Conservation (phyloP, 64 coral and sea anemone species). For the Actinia equina region DNA sequence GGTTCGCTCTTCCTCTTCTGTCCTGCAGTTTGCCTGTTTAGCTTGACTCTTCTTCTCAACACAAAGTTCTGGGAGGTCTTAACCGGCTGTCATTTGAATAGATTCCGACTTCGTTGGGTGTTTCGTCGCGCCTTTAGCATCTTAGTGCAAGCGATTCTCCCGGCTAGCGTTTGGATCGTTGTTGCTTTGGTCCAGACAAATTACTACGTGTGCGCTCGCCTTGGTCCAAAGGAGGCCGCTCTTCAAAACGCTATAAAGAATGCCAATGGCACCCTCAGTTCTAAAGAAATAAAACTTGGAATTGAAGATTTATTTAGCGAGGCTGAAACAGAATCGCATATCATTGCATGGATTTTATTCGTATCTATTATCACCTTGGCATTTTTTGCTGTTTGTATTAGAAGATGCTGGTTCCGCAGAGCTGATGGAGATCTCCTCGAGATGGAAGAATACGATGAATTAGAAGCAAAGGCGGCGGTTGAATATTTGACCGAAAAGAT, state of each 20-base stretch:
- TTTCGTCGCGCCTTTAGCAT: not conserved
- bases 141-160: slow-evolving; percentile 18
- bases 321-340: slow-evolving; percentile 30
- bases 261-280: slow-evolving; percentile 7
- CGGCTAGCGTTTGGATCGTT: slow-evolving; percentile 38
- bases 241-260: not conserved
- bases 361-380: slow-evolving; percentile 22
- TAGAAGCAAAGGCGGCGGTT: slow-evolving; percentile 32
- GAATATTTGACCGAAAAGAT: slow-evolving; percentile 20
- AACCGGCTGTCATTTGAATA: slow-evolving; percentile 19
- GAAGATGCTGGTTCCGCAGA: slow-evolving; percentile 38
- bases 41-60: slow-evolving; percentile 34
- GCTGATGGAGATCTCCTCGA: slow-evolving; percentile 30
- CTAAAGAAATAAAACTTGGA: slow-evolving; percentile 20
- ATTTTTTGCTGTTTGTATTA: slow-evolving; percentile 24
- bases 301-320: slow-evolving; percentile 20
- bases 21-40: slow-evolving; percentile 42
- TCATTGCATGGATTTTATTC: slow-evolving; percentile 48
- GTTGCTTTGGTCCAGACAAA: slow-evolving; percentile 31
- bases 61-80: slow-evolving; percentile 31
- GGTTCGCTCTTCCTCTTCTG: slow-evolving; percentile 37
- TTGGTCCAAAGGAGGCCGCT: slow-evolving; percentile 35
- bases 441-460: slow-evolving; percentile 41
- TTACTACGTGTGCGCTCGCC: slow-evolving; percentile 43
- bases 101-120: slow-evolving; percentile 1